Percentiles rank a stretch among this genome's conserved stretches.
phyloP scores from a whole-genome alignment of 2,888 invertebrate genomes.

The Tubulanus polymorphus region DNA sequence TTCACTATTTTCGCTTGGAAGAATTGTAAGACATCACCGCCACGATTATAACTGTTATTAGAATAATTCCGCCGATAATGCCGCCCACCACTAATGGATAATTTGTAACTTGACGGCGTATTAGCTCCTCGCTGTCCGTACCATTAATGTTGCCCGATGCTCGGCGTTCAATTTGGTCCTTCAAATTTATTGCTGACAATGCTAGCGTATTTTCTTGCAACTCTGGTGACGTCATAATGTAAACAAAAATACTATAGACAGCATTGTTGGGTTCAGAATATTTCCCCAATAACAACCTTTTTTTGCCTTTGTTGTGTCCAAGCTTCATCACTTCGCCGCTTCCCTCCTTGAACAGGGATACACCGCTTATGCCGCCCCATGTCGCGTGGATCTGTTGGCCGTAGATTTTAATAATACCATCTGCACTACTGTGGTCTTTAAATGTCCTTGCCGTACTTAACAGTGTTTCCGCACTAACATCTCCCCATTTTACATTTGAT shows the following conservation, averaged over 20 bases:
- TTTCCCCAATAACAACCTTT: slow-evolving; percentile 2
- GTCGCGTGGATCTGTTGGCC: not conserved
- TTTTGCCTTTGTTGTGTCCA: not conserved
- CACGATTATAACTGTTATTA: not conserved
- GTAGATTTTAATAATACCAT: not conserved
- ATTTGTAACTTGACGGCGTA: not conserved
- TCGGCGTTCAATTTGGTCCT: not conserved
- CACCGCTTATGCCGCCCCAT: not conserved
- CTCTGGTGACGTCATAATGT: slow-evolving; percentile 3
- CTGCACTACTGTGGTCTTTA: slow-evolving; percentile 1
- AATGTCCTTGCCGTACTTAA: not conserved
- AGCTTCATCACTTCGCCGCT: not conserved
- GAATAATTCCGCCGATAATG: not conserved
- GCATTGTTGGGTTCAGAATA: not conserved
- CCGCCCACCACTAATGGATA: not conserved
- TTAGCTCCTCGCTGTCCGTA: not conserved
- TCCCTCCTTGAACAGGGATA: not conserved
- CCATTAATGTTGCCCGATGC: slow-evolving; percentile 2
- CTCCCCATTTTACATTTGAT: not conserved
- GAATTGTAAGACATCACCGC: not conserved
- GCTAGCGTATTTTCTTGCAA: not conserved
- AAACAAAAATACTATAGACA: slow-evolving; percentile 2
- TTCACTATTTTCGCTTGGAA: not conserved
- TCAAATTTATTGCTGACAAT: too few relatives aligned
- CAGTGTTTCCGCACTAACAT: not conserved